phyloP scores from a whole-genome alignment of 92 coral and sea anemone species.

The Parazoanthus darwini region DNA sequence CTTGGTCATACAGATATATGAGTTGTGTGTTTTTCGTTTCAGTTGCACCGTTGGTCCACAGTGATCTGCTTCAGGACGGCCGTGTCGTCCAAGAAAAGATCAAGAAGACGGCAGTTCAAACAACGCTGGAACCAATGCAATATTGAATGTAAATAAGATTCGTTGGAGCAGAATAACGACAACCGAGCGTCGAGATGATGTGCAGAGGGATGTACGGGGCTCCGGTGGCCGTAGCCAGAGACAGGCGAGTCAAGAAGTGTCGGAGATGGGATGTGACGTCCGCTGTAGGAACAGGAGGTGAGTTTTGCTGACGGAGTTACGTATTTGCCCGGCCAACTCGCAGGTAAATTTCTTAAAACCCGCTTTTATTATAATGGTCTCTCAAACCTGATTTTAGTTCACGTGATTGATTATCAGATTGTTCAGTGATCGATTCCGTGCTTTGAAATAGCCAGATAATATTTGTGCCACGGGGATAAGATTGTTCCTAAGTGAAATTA shows the following conservation, averaged over 20 bases:
- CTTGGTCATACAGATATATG: neutral
- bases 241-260: constrained; percentile 16
- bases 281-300: neutral
- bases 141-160: neutral
- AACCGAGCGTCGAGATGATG: constrained; percentile 19
- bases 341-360: no score
- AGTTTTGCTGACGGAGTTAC: neutral
- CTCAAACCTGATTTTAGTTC: no score
- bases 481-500: no score
- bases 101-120: neutral
- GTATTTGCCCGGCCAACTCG: no score
- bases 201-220: constrained; percentile 18
- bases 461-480: no score
- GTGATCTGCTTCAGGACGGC: no score
- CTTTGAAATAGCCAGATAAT: no score
- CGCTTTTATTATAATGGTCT: neutral
- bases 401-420: no score
- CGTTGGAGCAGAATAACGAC: neutral
- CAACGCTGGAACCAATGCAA: neutral
- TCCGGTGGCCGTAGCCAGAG: constrained; percentile 13
- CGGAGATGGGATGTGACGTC: neutral
- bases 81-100: no score
- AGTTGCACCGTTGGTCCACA: neutral
- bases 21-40: neutral
- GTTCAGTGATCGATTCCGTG: no score